Conservation (phyloP, 2,113 vertebrate species). For the Rhineura floridana region DNA sequence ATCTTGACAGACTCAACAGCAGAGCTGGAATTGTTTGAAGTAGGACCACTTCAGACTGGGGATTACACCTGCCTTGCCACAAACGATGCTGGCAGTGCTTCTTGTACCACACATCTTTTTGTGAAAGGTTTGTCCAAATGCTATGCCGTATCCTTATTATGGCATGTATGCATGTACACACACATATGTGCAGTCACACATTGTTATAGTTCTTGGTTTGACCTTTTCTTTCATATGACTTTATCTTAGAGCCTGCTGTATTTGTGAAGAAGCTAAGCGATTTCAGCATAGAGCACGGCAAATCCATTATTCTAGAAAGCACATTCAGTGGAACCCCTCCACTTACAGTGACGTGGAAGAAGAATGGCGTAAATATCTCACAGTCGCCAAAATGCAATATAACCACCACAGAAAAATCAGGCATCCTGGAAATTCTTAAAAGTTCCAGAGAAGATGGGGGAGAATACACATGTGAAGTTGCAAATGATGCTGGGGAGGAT, state of each 20-base stretch:
- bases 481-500: conserved; percentile 91
- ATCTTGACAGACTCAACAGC: conserved; percentile 85
- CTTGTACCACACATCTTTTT: conserved; percentile 86
- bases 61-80: conserved; percentile 94
- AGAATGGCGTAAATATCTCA: conserved; percentile 83
- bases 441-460: conserved; percentile 88
- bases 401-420: conserved; percentile 92
- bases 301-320: conserved; percentile 88
- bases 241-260: conserved; percentile 86
- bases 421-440: conserved; percentile 91
- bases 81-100: conserved; percentile 94
- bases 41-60: conserved; percentile 84
- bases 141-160: conserved; percentile 25
- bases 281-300: conserved; percentile 88
- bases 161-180: background rate
- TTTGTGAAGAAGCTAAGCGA: conserved; percentile 94
- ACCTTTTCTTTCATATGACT: conserved; percentile 17
- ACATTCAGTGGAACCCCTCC: conserved; percentile 88
- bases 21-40: conserved; percentile 82
- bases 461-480: conserved; percentile 87
- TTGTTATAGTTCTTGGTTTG: background rate
- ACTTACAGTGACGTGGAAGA: conserved; percentile 91
- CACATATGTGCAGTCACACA: background rate
- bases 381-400: conserved; percentile 90
- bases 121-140: conserved; percentile 89